A percentile compares a stretch with the other conserved stretches of the same genome.
Conservation (phyloP, 1,140 invertebrate genomes). For the Temnothorax curvispinosus region DNA sequence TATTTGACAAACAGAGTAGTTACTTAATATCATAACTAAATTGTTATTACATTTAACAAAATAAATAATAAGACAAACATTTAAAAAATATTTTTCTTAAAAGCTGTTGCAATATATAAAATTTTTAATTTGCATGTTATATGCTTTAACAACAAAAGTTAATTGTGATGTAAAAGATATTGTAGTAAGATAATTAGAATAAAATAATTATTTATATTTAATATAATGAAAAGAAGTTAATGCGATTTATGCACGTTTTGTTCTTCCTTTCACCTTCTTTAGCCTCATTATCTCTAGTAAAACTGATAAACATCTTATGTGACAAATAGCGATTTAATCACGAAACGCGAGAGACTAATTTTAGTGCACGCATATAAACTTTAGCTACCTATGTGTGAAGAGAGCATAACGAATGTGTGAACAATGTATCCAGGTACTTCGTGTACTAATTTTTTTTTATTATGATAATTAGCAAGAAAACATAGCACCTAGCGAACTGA, state of each 20-base stretch:
- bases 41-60: background rate
- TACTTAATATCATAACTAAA: background rate
- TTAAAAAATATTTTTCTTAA: background rate
- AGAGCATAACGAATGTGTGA: constrained; percentile 80
- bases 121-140: background rate
- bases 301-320: constrained; percentile 7
- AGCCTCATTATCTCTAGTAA: constrained; percentile 8
- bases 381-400: constrained; percentile 70
- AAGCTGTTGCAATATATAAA: background rate
- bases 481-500: background rate
- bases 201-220: background rate
- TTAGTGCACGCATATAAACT: background rate
- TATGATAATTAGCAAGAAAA: constrained; percentile 28
- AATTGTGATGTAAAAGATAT: background rate
- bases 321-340: constrained; percentile 35
- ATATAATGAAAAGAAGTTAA: background rate
- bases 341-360: constrained; percentile 4
- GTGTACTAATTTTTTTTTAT: constrained; percentile 21
- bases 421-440: background rate
- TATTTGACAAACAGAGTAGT: background rate
- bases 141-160: background rate
- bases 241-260: background rate
- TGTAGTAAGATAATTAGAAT: background rate
- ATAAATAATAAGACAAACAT: constrained; percentile 2
- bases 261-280: background rate